Evolutionary conservation across 1,140 invertebrate genomes (phyloP), one percentile per base, ranked within the genome.

Genomic region (Chrysoperla carnea): DNA sequence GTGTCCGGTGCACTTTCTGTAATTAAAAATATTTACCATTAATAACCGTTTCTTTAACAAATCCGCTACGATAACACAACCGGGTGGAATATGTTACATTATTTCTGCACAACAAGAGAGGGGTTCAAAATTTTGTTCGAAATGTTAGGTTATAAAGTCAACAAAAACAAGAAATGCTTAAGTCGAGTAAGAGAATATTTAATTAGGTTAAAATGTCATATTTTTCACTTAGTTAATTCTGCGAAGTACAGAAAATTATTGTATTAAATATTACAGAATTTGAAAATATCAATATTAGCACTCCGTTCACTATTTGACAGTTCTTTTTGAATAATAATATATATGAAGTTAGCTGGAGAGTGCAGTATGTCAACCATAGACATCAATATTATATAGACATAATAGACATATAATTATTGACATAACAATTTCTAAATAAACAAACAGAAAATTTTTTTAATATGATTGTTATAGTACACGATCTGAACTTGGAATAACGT

Each of bases 1-100:
- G 51, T 42, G 8, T 39, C 31, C 15, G 54, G 44, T 13, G 55
- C 63, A 67, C 58, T 40, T 48, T 56, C 27, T 44, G 45, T 48
- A 36, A 45, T 38, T 46, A 17, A 47, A 43, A 46, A 11, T 33
- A 33, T 33, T 33, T 33, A 11, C 4, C 31, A 33, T 27, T n/a
- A 14, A 48, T 39, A 40, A 38, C 29, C 23, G 33, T 31, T 31
- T 7, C 29, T 36, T 45, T 11, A 15, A 47, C 37, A 33, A 39
- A 36, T 29, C 12, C 42, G n/a, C n/a, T n/a, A n/a, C n/a, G n/a
- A n/a, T n/a, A n/a, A n/a, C n/a, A 39, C n/a, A 13, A 23, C 7
- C n/a, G 29, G 6, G 29, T 31, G 6, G 6, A 11, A 31, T n/a
- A 31, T 31, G 29, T 31, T 31, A 11, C 11, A 31, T 31, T 31